phyloP scores from a whole-genome alignment of 2,797 vertebrate genomes.

The Lepus townsendii region DNA sequence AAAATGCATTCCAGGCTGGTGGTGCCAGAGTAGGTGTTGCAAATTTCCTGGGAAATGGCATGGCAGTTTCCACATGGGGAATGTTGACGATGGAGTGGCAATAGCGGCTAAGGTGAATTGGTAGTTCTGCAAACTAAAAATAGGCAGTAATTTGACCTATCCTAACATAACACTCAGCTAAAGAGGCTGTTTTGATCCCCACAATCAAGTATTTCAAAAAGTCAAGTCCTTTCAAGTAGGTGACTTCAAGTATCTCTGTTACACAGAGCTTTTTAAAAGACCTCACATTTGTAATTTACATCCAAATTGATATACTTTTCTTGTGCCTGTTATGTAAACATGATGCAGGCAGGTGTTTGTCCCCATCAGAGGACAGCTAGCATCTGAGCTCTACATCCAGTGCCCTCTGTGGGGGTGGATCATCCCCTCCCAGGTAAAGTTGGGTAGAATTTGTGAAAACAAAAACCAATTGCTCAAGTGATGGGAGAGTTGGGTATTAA shows the following conservation, averaged over 20 bases:
- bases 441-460: not conserved
- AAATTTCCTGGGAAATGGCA: constrained; percentile 19
- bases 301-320: not conserved
- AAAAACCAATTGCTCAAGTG: not conserved
- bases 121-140: constrained; percentile 83
- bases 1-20: not conserved
- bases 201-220: constrained; percentile 85
- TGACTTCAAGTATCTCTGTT: constrained; percentile 65
- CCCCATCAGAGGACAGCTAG: not conserved
- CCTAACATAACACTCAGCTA: constrained; percentile 51
- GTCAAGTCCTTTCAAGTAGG: constrained; percentile 78
- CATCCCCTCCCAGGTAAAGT: not conserved
- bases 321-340: not conserved
- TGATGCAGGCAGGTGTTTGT: not conserved
- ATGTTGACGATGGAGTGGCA: constrained; percentile 58
- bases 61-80: not conserved
- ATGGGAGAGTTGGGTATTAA: not conserved
- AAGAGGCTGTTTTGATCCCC: constrained; percentile 80
- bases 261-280: constrained; percentile 3
- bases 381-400: not conserved
- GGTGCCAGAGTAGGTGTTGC: not conserved
- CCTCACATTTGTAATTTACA: constrained; percentile 38
- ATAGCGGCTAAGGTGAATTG: constrained; percentile 75
- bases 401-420: not conserved
- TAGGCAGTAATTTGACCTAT: constrained; percentile 70